phyloP scores from a whole-genome alignment of 2,888 invertebrate species.

The Tricholauxania praeusta region DNA sequence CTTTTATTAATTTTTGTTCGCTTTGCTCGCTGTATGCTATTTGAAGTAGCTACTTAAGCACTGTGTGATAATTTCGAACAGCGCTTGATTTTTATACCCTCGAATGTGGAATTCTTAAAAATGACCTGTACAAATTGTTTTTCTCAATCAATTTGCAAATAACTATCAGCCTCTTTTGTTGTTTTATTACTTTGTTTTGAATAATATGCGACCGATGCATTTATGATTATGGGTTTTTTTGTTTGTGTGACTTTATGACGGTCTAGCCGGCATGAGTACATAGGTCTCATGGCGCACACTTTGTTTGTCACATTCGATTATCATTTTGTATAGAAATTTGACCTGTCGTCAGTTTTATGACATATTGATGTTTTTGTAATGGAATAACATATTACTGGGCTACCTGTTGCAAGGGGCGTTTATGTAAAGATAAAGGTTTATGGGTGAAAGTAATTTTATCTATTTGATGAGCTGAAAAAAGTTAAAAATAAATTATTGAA shows the following conservation, averaged over 20 bases:
- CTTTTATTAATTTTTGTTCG: background rate
- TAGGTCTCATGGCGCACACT: background rate
- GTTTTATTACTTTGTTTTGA: constrained; percentile 12
- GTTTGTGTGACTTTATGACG: background rate
- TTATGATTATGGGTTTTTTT: background rate
- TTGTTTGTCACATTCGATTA: background rate
- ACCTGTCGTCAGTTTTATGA: constrained; percentile 11
- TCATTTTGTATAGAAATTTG: background rate
- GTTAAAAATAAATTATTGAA: no score
- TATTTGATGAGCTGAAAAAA: no score
- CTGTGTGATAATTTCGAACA: background rate
- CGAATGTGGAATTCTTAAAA: background rate
- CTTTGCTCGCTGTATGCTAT: background rate
- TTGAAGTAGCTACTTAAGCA: background rate
- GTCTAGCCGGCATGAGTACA: background rate
- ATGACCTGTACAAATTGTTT: background rate
- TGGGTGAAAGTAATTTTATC: no score
- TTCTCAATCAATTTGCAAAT: constrained; percentile 16
- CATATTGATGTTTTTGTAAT: constrained; percentile 5
- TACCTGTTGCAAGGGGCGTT: no score
- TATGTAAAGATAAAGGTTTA: no score
- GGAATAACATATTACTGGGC: background rate
- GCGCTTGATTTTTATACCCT: background rate
- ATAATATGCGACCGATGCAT: background rate
- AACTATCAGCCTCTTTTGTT: background rate